Evolutionary conservation across 2,888 invertebrate species (phyloP).

Genomic region (Oxystoma pomonae): DNA sequence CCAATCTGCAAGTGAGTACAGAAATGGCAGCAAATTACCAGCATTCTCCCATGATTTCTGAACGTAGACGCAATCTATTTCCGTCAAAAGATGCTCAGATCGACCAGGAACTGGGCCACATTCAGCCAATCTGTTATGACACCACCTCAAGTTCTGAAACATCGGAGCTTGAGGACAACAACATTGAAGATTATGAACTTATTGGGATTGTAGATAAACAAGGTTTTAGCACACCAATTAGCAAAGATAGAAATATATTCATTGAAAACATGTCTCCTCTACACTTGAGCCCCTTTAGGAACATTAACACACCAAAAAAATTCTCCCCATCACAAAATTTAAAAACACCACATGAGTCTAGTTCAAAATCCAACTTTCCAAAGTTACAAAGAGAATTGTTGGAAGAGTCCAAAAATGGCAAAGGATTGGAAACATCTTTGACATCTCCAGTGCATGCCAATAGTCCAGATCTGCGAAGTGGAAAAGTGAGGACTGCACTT

Average conservation of each 20-base stretch:
- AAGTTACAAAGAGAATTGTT: slow-evolving; percentile 38
- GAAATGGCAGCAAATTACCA: slow-evolving; percentile 9
- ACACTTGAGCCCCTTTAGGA: slow-evolving; percentile 30
- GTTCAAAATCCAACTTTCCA: slow-evolving; percentile 16
- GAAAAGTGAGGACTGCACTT: slow-evolving; percentile 44
- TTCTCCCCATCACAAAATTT: slow-evolving; percentile 37
- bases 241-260: slow-evolving; percentile 6
- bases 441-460: slow-evolving; percentile 27
- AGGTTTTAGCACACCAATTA: slow-evolving; percentile 23
- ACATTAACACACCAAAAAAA: slow-evolving; percentile 31
- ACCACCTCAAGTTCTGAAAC: slow-evolving; percentile 27
- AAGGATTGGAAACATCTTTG: slow-evolving; percentile 25
- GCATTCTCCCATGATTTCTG: slow-evolving; percentile 58
- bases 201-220: slow-evolving; percentile 27
- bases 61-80: slow-evolving; percentile 62
- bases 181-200: slow-evolving; percentile 27
- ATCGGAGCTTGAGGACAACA: slow-evolving; percentile 9
- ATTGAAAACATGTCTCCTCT: slow-evolving; percentile 31
- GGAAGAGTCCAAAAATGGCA: slow-evolving; percentile 29
- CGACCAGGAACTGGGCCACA: slow-evolving; percentile 57
- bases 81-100: slow-evolving; percentile 38
- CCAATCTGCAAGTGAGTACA: not conserved
- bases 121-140: slow-evolving; percentile 51
- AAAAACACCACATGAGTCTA: slow-evolving; percentile 45
- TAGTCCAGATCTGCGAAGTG: slow-evolving; percentile 30